Evolutionary conservation across 2,113 vertebrate genomes (phyloP).

Genomic region (Trichomycterus rosablanca): DNA sequence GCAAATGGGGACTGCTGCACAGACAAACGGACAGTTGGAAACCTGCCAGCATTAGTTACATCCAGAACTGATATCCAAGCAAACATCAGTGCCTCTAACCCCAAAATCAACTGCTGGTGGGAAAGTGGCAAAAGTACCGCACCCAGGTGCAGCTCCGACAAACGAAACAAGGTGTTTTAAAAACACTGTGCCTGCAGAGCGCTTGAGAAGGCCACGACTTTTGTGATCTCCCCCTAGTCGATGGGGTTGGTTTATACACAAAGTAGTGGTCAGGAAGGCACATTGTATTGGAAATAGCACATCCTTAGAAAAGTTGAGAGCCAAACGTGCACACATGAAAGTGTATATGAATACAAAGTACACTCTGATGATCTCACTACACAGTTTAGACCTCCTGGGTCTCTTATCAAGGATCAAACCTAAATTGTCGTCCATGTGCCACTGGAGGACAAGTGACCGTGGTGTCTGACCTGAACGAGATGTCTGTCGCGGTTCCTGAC

Average conservation of each 20-base stretch:
- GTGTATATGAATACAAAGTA: constrained; percentile 19
- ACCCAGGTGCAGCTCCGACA: constrained; percentile 1
- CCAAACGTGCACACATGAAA: constrained; percentile 33
- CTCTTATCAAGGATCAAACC: constrained; percentile 15
- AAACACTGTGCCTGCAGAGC: constrained; percentile 12
- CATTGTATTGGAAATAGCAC: constrained; percentile 40
- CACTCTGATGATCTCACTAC: constrained; percentile 21
- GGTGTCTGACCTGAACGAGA: constrained; percentile 27
- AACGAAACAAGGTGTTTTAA: constrained; percentile 1
- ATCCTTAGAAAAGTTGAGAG: constrained; percentile 58
- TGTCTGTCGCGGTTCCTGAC: constrained; percentile 53
- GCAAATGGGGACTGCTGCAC: constrained; percentile 2
- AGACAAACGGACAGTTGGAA: constrained; percentile 2
- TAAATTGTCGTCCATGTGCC: neutral
- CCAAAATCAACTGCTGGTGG: constrained; percentile 17
- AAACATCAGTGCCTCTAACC: constrained; percentile 29
- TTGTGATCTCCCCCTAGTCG: constrained; percentile 24
- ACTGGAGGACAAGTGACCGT: constrained; percentile 29
- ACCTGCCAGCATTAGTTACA: constrained; percentile 28
- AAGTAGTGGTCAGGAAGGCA: constrained; percentile 12
- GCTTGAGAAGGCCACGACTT: neutral
- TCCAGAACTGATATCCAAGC: constrained; percentile 3
- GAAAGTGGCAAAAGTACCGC: neutral
- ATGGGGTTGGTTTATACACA: constrained; percentile 12
- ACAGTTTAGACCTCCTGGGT: constrained; percentile 23